Base-by-base conservation (phyloP, 1,140 invertebrate genomes). In the Lethocerus indicus region DNA sequence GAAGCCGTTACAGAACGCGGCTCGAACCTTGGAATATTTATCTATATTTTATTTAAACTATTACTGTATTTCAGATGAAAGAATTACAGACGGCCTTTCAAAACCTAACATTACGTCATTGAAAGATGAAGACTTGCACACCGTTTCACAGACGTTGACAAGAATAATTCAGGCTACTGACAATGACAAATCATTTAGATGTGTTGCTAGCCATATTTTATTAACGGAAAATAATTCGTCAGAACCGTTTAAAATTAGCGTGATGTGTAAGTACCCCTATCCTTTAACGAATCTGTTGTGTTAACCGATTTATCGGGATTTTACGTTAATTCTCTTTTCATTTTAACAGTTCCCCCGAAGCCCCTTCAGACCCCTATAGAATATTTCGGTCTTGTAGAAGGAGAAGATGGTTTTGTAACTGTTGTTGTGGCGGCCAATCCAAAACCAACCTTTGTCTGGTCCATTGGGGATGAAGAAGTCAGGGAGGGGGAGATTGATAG, bases 351-450 rank as follows among this genome's bases (percentile, higher is more conserved):
- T 64, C 64, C 73, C 2, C 81, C 80, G 4, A 68, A 76, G 50
- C 61, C 62, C 62, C 6, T 67, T 54, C 51, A 62, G 49, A 64
- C 67, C 14, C 57, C 70, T 1, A 71, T 75, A 52, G 71, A 77
- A 29, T 71, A 77, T 26, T 84, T 81, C 57, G 83, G 80, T 2
- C 74, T 79, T 29, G 75, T 77, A 42, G 64, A 83, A 46, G 79
- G 81, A 1, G 70, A 74, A 37, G 69, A 70, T 42, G 81, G 78
- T 26, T 64, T 70, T 5, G 73, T 86, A 25, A 77, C 76, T 47
- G 71, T 84, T 2, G 79, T 76, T 1, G 67, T 84, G 4, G 63
- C 73, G 0, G 73, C 81, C 3, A 78, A 83, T 61, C 83, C 83
- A 0, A 63, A 62, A 41, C 81, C 83, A 1, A 54, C 56, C 13